Percentiles rank a stretch among this genome's conserved stretches.
phyloP scores from a whole-genome alignment of 2,797 vertebrate species.

The Phoebastria nigripes region DNA sequence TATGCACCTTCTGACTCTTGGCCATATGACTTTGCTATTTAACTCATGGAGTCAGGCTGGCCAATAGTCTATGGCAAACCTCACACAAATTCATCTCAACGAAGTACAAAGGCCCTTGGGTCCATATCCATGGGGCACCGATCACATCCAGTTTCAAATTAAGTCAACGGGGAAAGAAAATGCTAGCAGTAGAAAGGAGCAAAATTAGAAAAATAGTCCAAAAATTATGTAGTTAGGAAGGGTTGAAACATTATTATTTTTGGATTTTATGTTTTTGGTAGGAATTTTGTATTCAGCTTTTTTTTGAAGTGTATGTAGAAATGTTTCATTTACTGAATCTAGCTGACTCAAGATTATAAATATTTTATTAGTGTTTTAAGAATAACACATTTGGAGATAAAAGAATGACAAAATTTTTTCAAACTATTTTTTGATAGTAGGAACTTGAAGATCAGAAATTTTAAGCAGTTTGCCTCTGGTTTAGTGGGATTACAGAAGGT shows the following conservation, averaged over 20 bases:
- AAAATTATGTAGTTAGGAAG: not conserved
- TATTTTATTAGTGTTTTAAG: not conserved
- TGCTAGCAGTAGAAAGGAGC: not conserved
- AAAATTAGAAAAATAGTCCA: not conserved
- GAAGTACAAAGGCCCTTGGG: not conserved
- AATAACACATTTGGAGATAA: not conserved
- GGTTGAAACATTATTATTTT: not conserved
- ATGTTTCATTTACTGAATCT: not conserved
- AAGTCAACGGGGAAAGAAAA: not conserved
- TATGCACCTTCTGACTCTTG: not conserved
- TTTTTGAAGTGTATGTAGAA: not conserved
- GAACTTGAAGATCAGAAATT: not conserved
- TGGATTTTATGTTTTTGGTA: not conserved
- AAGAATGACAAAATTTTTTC: not conserved
- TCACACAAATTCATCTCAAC: not conserved
- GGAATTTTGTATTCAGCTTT: not conserved
- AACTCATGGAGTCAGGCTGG: not conserved
- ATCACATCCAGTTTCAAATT: not conserved
- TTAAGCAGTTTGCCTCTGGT: not conserved
- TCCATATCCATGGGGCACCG: not conserved
- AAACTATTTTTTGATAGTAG: not conserved
- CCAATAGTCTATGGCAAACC: not conserved
- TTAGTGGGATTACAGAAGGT: not conserved
- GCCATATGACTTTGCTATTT: not conserved
- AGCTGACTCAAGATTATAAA: not conserved